Evolutionary conservation across 2,797 vertebrate genomes (phyloP).

Genomic region (Gallinago nigripennis): DNA sequence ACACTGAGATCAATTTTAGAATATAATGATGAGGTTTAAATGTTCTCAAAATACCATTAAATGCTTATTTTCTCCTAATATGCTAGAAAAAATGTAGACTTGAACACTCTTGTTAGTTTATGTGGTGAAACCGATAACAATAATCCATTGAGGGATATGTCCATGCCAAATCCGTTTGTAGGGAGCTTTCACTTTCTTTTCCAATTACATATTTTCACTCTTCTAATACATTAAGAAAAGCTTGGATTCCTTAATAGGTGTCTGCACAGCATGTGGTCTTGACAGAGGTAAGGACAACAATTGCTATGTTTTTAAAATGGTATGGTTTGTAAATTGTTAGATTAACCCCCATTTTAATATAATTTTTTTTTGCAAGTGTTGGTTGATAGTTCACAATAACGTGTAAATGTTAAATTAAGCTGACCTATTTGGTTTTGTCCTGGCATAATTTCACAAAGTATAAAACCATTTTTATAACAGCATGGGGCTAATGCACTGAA

Average conservation of each 20-base stretch:
- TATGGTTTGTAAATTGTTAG: slow-evolving; percentile 89
- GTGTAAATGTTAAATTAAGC: slow-evolving; percentile 80
- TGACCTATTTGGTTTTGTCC: slow-evolving; percentile 65
- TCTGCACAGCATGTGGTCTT: slow-evolving; percentile 77
- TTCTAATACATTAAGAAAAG: slow-evolving; percentile 79
- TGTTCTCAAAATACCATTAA: slow-evolving; percentile 1
- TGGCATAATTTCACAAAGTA: slow-evolving; percentile 79
- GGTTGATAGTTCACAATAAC: slow-evolving; percentile 60
- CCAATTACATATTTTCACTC: slow-evolving; percentile 87
- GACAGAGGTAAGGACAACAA: slow-evolving; percentile 71
- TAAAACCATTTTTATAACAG: slow-evolving; percentile 75
- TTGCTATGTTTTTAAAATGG: slow-evolving; percentile 82
- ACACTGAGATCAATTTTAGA: neutral
- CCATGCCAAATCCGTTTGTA: slow-evolving; percentile 46
- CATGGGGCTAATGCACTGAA: slow-evolving; percentile 63
- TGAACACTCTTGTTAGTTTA: neutral
- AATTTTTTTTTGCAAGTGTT: slow-evolving; percentile 72
- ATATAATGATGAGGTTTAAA: neutral
- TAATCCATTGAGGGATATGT: slow-evolving; percentile 13
- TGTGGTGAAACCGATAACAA: slow-evolving; percentile 5
- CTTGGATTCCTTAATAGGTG: slow-evolving; percentile 84
- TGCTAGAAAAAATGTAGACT: neutral
- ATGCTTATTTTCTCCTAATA: slow-evolving; percentile 2
- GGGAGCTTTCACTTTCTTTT: slow-evolving; percentile 80
- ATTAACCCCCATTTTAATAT: slow-evolving; percentile 88